Percentiles rank a stretch among this genome's conserved stretches.
phyloP scores from a whole-genome alignment of 1,140 invertebrate species.

The Drosophila ficusphila region DNA sequence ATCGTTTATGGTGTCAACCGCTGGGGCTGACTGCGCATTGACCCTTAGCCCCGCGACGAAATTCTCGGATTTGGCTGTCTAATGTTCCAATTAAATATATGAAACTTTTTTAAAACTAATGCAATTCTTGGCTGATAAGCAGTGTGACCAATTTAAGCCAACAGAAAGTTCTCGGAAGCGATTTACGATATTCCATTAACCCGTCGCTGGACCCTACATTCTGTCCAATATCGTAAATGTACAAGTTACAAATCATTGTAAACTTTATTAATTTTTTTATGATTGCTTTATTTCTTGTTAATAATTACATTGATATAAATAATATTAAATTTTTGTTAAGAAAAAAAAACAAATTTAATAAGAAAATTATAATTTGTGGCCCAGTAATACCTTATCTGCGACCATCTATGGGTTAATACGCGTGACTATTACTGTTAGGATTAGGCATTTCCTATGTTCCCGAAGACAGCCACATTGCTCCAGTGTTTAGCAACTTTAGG shows the following conservation, averaged over 20 bases:
- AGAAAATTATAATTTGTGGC: not conserved
- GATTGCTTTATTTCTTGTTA: too few relatives aligned
- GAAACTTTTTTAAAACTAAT: constrained; percentile 28
- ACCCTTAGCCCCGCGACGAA: constrained; percentile 4
- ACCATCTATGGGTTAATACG: not conserved
- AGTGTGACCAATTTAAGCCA: constrained; percentile 38
- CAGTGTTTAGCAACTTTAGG: constrained; percentile 32
- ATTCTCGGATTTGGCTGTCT: not conserved
- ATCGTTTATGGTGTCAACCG: not conserved
- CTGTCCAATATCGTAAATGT: too few relatives aligned
- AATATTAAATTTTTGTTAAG: too few relatives aligned
- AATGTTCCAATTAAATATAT: constrained; percentile 6
- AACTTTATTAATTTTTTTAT: not conserved
- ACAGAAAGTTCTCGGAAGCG: too few relatives aligned
- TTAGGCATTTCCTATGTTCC: not conserved
- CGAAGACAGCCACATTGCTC: constrained; percentile 13
- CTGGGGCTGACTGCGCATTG: not conserved
- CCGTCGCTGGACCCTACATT: not conserved
- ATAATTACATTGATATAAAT: too few relatives aligned
- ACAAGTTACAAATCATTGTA: not conserved
- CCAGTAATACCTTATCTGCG: too few relatives aligned
- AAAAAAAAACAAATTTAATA: not conserved
- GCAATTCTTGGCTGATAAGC: constrained; percentile 8
- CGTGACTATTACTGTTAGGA: not conserved
- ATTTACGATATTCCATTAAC: not conserved